Evolutionary conservation across 1,140 invertebrate species (phyloP), one percentile per base, ranked within the genome.

Genomic region (Drosophila simulans): DNA sequence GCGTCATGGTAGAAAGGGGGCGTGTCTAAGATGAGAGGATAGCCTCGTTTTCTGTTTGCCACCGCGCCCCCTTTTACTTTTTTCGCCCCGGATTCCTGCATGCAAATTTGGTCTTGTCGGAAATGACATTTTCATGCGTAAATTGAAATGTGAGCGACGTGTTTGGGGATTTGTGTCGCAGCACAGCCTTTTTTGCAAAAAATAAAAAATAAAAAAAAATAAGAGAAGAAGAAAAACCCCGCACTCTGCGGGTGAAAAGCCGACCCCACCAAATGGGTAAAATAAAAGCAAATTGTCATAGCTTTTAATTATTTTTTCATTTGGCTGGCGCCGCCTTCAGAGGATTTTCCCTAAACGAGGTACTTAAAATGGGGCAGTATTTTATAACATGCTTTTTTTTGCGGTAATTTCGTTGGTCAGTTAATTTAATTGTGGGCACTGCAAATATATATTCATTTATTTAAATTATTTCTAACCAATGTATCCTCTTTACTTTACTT

Each of bases 111-210:
- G 59, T 76, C 70, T 66, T 83, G 84, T 89, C 80, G 84, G 88
- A 86, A 90, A 90, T 91, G 88, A 83, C 86, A 90, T 90, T 90
- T 90, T 90, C 88, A 90, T 90, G 86, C 88, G 86, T 90, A 90
- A 90, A 90, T 90, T 90, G 86, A 90, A 90, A 90, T 91, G 86
- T 86, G 82, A 80, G 86, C 82, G 82, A 90, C 86, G 88, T 90
- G 86, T 88, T 88, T 89, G 84, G 84, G 84, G 84, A 89, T 89
- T 89, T 77, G 68, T 71, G 52, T 71, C 65, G 45, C 37, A 54
- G 46, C 15, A 4, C 22, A 48, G 22, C 22, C 48, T 15, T n/a
- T 11, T 15, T n/a, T 8, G 10, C 3, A 17, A 15, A 10, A 10
- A 48, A 27, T 3, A 15, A 12, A 31, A 17, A 7, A n/a, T 34